Evolutionary conservation across 2,113 vertebrate species (phyloP).

Genomic region (Alaudala cheleensis): DNA sequence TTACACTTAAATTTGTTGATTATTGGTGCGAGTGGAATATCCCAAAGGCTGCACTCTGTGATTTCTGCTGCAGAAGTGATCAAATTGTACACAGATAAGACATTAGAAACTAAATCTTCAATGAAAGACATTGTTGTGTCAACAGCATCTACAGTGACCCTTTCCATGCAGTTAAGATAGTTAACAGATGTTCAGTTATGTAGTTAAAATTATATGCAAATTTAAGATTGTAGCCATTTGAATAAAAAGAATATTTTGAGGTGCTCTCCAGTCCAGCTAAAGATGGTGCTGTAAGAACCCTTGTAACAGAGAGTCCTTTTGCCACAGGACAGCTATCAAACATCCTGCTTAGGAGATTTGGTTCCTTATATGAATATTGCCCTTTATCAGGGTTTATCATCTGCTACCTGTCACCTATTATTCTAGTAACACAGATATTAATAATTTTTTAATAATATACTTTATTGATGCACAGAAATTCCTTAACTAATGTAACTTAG

Average conservation of each 20-base stretch:
- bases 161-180: not conserved
- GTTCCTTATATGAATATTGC: not conserved
- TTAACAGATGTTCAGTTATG: not conserved
- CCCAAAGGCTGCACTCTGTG: not conserved
- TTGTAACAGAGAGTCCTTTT: not conserved
- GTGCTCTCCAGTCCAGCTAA: not conserved
- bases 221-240: not conserved
- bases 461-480: not conserved
- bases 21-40: not conserved
- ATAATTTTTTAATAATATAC: too few species aligned
- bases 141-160: not conserved
- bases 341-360: not conserved
- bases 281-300: not conserved
- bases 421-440: not conserved
- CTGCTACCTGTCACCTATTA: not conserved
- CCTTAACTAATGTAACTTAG: not conserved
- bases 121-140: not conserved
- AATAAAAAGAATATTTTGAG: not conserved
- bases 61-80: not conserved
- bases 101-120: not conserved
- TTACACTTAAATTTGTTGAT: not conserved
- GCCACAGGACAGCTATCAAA: not conserved
- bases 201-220: not conserved
- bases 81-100: not conserved
- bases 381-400: not conserved